Percentiles rank a stretch among this genome's conserved stretches.
Conservation (phyloP, 2,888 invertebrate species). For the Nephrotoma appendiculata region DNA sequence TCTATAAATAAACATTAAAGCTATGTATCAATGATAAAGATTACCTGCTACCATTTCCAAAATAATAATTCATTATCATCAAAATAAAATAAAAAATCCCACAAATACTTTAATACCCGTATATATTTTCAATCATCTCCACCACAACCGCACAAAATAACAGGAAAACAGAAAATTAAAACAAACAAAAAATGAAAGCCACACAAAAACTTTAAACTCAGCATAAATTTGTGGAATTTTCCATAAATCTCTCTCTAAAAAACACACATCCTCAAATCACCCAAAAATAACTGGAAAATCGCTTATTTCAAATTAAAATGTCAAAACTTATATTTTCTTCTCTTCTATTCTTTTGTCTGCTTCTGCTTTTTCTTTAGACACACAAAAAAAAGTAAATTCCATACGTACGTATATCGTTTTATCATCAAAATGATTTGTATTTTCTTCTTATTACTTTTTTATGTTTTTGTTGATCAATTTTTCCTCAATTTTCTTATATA, state of each 20-base stretch:
- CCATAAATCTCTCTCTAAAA: not conserved
- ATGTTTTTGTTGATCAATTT: not conserved
- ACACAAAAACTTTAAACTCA: not conserved
- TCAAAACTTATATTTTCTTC: conserved; percentile 1
- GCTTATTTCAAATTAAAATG: conserved; percentile 1
- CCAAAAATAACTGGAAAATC: not conserved
- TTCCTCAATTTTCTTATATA: not conserved
- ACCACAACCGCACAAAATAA: not conserved
- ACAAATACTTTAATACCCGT: not conserved
- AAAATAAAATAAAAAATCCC: not conserved
- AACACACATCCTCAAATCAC: not conserved
- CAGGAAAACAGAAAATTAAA: not conserved
- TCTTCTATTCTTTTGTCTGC: not conserved
- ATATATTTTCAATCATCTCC: not conserved
- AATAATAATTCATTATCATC: not conserved
- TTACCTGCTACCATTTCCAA: not conserved
- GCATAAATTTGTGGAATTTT: not conserved
- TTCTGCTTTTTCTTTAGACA: not conserved
- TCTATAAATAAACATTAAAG: not conserved
- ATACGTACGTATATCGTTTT: not conserved
- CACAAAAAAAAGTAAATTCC: not conserved
- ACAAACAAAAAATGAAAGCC: not conserved
- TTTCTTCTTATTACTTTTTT: not conserved
- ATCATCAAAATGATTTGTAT: not conserved
- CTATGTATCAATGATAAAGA: not conserved